phyloP scores from a whole-genome alignment of 1,140 invertebrate genomes.

The Neelides sp. region DNA sequence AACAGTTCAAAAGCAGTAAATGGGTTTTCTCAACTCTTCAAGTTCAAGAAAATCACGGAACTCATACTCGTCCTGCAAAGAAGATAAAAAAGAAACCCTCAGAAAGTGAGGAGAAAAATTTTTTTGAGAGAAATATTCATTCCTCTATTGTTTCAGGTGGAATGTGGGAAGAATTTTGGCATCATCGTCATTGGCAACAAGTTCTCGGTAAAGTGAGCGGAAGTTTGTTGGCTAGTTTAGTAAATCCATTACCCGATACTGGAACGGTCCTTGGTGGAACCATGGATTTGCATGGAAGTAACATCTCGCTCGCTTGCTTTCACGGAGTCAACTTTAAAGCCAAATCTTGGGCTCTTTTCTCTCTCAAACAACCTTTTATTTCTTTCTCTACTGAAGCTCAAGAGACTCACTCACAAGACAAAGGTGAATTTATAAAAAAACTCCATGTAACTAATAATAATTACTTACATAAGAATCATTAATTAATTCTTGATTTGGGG shows the following conservation, averaged over 20 bases:
- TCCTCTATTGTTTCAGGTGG: slow-evolving; percentile 12
- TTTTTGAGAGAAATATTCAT: background rate
- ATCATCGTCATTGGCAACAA: slow-evolving; percentile 48
- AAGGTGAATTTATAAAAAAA: slow-evolving; percentile 40
- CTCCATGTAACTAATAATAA: background rate
- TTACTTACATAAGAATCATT: background rate
- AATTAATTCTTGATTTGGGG: too few relatives aligned
- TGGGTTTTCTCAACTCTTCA: slow-evolving; percentile 67
- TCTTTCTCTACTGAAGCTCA: slow-evolving; percentile 91
- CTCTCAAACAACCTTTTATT: slow-evolving; percentile 83
- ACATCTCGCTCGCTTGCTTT: slow-evolving; percentile 91
- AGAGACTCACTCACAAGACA: slow-evolving; percentile 52
- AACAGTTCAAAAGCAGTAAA: slow-evolving; percentile 87
- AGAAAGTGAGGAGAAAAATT: slow-evolving; percentile 6
- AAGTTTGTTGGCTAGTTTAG: slow-evolving; percentile 39
- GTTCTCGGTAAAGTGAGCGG: slow-evolving; percentile 41
- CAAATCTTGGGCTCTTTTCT: slow-evolving; percentile 93
- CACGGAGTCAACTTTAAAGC: slow-evolving; percentile 94
- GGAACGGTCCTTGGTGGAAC: slow-evolving; percentile 83
- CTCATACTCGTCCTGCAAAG: slow-evolving; percentile 30
- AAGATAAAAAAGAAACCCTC: slow-evolving; percentile 5
- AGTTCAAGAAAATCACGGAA: slow-evolving; percentile 16
- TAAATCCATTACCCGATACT: slow-evolving; percentile 48
- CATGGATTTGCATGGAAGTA: slow-evolving; percentile 74
- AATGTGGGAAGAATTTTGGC: slow-evolving; percentile 32